Conservation (phyloP, 1,140 invertebrate genomes). For the Sycophila sp. region DNA sequence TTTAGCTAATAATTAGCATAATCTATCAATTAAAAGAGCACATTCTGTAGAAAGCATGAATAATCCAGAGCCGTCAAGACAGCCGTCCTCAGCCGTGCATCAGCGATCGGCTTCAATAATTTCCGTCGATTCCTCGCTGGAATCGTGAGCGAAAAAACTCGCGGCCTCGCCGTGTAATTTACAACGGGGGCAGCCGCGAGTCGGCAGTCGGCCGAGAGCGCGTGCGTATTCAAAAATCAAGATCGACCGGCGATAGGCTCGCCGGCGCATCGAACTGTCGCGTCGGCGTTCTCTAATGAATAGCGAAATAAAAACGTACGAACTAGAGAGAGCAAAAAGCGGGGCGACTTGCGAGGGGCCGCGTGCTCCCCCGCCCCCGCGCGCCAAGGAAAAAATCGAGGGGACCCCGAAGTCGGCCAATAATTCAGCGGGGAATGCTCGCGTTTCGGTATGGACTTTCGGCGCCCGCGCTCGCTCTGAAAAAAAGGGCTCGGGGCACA, state of each 20-base stretch:
- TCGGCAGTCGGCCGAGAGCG: too few species aligned
- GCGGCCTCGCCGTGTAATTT: background rate
- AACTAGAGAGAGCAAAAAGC: conserved; percentile 10
- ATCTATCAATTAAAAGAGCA: too few species aligned
- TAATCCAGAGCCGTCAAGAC: too few species aligned
- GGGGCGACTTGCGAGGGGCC: too few species aligned
- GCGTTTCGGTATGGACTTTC: conserved; percentile 1
- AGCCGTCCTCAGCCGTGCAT: too few species aligned
- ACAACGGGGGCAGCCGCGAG: background rate
- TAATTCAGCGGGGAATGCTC: conserved; percentile 26
- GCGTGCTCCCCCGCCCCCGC: too few species aligned
- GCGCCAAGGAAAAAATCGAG: background rate
- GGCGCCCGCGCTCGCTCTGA: background rate
- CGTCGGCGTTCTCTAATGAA: conserved; percentile 10
- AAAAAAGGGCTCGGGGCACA: background rate
- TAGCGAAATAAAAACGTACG: conserved; percentile 19
- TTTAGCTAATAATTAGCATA: too few species aligned
- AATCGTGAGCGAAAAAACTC: too few species aligned
- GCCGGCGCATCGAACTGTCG: background rate
- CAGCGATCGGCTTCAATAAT: too few species aligned
- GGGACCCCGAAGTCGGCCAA: conserved; percentile 7
- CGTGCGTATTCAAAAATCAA: conserved; percentile 15
- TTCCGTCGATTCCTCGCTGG: too few species aligned
- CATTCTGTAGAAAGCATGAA: too few species aligned
- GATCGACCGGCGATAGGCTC: background rate